phyloP scores from a whole-genome alignment of 1,140 invertebrate species.

The Lepidurus arcticus region DNA sequence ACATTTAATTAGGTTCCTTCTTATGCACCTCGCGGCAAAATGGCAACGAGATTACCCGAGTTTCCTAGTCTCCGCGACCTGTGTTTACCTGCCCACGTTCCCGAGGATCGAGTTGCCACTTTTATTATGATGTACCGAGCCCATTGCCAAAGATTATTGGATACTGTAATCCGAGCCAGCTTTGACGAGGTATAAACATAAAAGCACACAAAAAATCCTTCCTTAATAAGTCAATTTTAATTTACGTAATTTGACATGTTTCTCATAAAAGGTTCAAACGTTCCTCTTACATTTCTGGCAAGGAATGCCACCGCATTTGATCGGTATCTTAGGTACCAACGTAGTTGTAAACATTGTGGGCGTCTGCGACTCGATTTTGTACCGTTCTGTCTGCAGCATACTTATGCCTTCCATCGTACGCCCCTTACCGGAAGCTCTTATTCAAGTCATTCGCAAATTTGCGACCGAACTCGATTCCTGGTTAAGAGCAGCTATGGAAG shows the following conservation, averaged over 20 bases:
- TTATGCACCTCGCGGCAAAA: slow-evolving; percentile 26
- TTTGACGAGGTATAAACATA: slow-evolving; percentile 49
- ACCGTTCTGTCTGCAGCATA: slow-evolving; percentile 50
- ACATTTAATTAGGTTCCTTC: not conserved
- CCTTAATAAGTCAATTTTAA: not conserved
- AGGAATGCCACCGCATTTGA: slow-evolving; percentile 51
- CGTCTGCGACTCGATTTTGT: slow-evolving; percentile 53
- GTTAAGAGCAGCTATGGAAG: slow-evolving; percentile 49
- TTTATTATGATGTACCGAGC: slow-evolving; percentile 54
- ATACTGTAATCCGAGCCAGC: slow-evolving; percentile 50
- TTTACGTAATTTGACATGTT: not conserved
- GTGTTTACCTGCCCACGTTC: slow-evolving; percentile 45
- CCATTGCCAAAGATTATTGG: slow-evolving; percentile 52
- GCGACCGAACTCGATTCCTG: slow-evolving; percentile 53
- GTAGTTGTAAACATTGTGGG: slow-evolving; percentile 49
- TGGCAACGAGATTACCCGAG: slow-evolving; percentile 46
- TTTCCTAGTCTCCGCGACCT: slow-evolving; percentile 50
- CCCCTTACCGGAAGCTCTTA: slow-evolving; percentile 46
- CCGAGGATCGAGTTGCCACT: slow-evolving; percentile 47
- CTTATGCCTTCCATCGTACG: slow-evolving; percentile 51
- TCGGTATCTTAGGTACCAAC: slow-evolving; percentile 46
- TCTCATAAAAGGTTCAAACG: slow-evolving; percentile 46
- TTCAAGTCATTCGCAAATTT: slow-evolving; percentile 53
- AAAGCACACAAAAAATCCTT: slow-evolving; percentile 9
- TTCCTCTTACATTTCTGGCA: slow-evolving; percentile 54